Percentiles rank a stretch among this genome's conserved stretches.
Conservation (phyloP, 92 coral and sea anemone genomes). For the Isaurus tuberculatus region DNA sequence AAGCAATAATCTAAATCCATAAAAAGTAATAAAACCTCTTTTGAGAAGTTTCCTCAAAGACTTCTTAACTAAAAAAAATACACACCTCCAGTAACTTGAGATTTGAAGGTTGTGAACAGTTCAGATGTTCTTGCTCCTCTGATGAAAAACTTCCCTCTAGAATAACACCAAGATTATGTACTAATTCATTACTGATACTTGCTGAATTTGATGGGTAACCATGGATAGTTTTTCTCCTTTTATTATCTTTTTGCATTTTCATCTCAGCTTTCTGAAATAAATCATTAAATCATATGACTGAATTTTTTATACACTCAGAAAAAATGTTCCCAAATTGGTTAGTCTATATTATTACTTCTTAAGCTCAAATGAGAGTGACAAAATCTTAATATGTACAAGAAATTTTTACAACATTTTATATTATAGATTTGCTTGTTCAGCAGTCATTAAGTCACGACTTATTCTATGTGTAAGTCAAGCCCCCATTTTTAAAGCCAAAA, state of each 20-base stretch:
- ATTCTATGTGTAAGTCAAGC: too few relatives aligned
- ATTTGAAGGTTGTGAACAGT: conserved; percentile 14
- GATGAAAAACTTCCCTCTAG: conserved; percentile 11
- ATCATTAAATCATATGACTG: neutral
- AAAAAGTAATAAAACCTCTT: too few relatives aligned
- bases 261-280: conserved; percentile 73
- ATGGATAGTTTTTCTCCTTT: conserved; percentile 71
- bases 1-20: too few relatives aligned
- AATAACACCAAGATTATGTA: conserved; percentile 29
- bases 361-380: too few relatives aligned
- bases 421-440: too few relatives aligned
- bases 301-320: too few relatives aligned
- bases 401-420: too few relatives aligned
- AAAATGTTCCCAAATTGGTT: too few relatives aligned
- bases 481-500: too few relatives aligned
- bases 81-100: conserved; percentile 22
- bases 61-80: neutral
- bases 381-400: too few relatives aligned
- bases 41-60: neutral
- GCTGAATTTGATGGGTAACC: conserved; percentile 53
- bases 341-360: too few relatives aligned
- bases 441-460: too few relatives aligned
- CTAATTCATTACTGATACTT: neutral
- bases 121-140: conserved; percentile 30
- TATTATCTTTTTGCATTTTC: conserved; percentile 44